Evolutionary conservation across 2,888 invertebrate genomes (phyloP).

Genomic region (Nomada goodeniana): DNA sequence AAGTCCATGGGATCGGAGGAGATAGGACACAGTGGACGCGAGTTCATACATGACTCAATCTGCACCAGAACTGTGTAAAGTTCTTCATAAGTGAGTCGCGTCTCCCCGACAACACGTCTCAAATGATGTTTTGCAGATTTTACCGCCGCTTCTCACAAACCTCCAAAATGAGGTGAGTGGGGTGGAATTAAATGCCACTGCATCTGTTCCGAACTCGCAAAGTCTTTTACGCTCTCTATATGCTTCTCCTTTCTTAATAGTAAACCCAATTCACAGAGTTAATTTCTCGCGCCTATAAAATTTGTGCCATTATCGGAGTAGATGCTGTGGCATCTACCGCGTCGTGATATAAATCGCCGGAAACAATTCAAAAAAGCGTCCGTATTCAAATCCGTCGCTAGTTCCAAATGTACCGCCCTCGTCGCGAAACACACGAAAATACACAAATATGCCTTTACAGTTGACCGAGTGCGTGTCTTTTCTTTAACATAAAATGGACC

Average conservation of each 20-base stretch:
- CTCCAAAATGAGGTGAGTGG: conserved; percentile 16
- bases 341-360: not conserved
- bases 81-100: conserved; percentile 52
- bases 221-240: too few relatives aligned
- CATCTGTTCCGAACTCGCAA: not conserved
- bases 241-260: not conserved
- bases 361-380: conserved; percentile 11
- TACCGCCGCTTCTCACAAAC: conserved; percentile 11
- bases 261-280: conserved; percentile 8
- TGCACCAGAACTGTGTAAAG: not conserved
- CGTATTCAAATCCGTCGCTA: not conserved
- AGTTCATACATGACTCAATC: not conserved
- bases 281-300: conserved; percentile 20
- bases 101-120: conserved; percentile 59
- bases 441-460: not conserved
- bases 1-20: conserved; percentile 63
- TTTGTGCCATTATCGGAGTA: conserved; percentile 25
- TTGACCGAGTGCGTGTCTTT: not conserved
- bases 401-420: conserved; percentile 7
- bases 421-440: conserved; percentile 16
- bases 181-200: conserved; percentile 30
- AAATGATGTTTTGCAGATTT: conserved; percentile 74
- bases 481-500: conserved; percentile 14
- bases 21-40: not conserved
- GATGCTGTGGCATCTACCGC: not conserved